Base-by-base conservation (phyloP, 2,113 vertebrate species). In the Lutjanus erythropterus region DNA sequence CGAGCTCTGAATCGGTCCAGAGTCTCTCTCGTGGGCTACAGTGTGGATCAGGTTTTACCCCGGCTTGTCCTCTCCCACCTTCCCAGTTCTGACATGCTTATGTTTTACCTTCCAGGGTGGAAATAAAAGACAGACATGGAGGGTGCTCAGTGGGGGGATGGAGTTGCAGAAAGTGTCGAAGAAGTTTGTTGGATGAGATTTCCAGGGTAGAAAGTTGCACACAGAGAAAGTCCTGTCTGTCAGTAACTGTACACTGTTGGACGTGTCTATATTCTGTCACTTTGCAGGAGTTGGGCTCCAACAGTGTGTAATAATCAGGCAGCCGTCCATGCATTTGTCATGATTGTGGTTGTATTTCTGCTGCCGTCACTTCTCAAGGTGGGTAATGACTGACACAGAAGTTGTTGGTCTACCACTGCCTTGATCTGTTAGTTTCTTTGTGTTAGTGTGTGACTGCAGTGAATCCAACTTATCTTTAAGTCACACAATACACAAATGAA, bases 11-110 rank as follows among this genome's bases (percentile, higher is more conserved):
- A 58, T 75, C 53, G 16, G 59, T 81, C 86, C 71, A 69, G 47
- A 80, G 68, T 78, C 72, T 60, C 72, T 73, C 85, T 90, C 62
- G 29, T 75, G 87, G 82, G 81, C 79, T 86, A 82, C 82, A 84
- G 74, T 71, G 46, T 61, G 76, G 79, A 86, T 92, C 86, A 64
- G 33, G 53, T 92, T 93, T 88, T 77, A 88, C 44, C 2, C 59
- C 46, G 12, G 46, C 56, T 73, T 31, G 9, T 81, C 18, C 47
- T 66, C 31, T 42, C 39, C 53, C 49, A 47, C 61, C 71, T 65
- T 62, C 62, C 72, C n/a, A 50, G 67, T 90, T 87, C 86, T 68
- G 75, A 78, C 80, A 84, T 71, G 69, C 78, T 80, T 69, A 74
- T 71, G 61, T 69, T 88, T 71, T 50, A 80, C 80, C 85, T 72